phyloP scores from a whole-genome alignment of 2,888 invertebrate species.

The Xiphydria camelus region DNA sequence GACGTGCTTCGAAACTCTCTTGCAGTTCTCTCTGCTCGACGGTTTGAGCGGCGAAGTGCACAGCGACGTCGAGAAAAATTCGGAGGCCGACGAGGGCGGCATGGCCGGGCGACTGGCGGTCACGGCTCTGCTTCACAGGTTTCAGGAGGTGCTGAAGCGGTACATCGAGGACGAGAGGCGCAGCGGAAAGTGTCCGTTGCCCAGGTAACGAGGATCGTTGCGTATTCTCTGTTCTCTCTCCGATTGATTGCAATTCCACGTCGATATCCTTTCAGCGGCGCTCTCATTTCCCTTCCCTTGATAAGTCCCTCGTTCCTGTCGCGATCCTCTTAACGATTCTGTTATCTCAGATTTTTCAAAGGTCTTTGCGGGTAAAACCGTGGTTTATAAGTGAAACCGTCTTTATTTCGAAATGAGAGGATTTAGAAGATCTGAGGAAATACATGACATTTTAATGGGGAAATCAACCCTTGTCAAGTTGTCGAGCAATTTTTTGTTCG shows the following conservation, averaged over 20 bases:
- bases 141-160: constrained; percentile 87
- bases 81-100: constrained; percentile 62
- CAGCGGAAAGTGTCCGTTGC: constrained; percentile 83
- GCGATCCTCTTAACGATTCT: too few species aligned
- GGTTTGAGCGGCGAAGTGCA: constrained; percentile 61
- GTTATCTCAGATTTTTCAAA: constrained; percentile 20
- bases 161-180: constrained; percentile 84
- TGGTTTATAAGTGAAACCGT: too few species aligned
- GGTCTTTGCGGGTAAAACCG: too few species aligned
- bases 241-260: background rate
- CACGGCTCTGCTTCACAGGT: constrained; percentile 87
- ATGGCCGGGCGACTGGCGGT: constrained; percentile 81
- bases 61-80: constrained; percentile 22
- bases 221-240: constrained; percentile 4
- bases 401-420: too few species aligned
- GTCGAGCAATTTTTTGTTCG: too few species aligned
- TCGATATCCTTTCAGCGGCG: too few species aligned
- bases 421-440: too few species aligned
- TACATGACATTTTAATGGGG: too few species aligned
- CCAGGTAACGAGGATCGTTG: constrained; percentile 74
- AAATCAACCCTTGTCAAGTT: too few species aligned
- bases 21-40: constrained; percentile 89
- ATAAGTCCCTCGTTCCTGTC: too few species aligned
- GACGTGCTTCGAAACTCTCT: constrained; percentile 91
- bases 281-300: too few species aligned